Evolutionary conservation across 2,888 invertebrate genomes (phyloP), one percentile per base, ranked within the genome.

Genomic region (Agrochola lychnidis): DNA sequence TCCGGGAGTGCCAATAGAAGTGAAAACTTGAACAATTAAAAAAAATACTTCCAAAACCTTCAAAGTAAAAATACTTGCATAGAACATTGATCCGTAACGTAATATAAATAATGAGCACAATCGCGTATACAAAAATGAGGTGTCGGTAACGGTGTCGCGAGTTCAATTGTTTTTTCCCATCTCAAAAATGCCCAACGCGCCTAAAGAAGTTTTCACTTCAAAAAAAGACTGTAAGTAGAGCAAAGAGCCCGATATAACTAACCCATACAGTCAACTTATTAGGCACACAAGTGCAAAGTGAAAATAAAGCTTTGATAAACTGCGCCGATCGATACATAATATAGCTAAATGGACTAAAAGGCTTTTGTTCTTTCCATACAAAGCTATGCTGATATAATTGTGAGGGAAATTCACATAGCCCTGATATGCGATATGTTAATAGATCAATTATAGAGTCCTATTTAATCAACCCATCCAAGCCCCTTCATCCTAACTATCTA

Each of bases 381-480:
- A 19, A 75, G 6, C 25, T 51, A 42, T 19, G 22, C 19, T 51
- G 5, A 40, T 59, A 42, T 16, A n/a, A 42, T 25, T 59, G 40
- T 67, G n/a, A 51, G 42, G 0, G 7, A 0, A 59, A 42, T 78
- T 51, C 42, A 36, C 56, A 53, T 68, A 69, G 22, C 40, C 22
- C 14, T 14, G 4, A 51, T 51, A 48, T 5, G 48, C 22, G 22
- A 64, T 48, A 66, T 30, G 77, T 63, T 76, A 25, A 64, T 66
- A 40, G 25, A 42, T 30, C 19, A n/a, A 51, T 73, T 73, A 36
- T 12, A 25, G 4, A 45, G 36, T 59, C 1, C 0, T 56, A n/a
- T 77, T 56, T 22, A 56, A 61, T 68, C 9, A 75, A 69, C 42
- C 42, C n/a, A 62, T 57, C 16, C n/a, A 70, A 56, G 1, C 1